Evolutionary conservation across 1,140 invertebrate species (phyloP).

Genomic region (Pantala flavescens): DNA sequence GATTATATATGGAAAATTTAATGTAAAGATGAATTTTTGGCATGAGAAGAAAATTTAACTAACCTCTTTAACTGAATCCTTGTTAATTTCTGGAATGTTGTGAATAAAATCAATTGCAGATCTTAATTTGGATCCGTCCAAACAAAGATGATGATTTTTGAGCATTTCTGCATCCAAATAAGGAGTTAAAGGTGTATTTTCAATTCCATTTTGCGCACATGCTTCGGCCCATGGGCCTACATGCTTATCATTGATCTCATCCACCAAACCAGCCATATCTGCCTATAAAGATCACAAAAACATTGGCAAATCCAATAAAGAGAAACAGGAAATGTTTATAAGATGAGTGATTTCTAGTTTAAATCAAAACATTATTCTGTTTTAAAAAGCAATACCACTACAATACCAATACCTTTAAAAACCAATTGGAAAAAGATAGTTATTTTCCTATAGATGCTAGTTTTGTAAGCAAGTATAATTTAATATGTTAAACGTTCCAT

Average conservation of each 20-base stretch:
- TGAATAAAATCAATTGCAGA: constrained; percentile 42
- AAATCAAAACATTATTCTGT: too few relatives aligned
- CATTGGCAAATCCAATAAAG: neutral
- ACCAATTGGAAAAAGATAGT: too few relatives aligned
- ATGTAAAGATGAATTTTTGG: too few relatives aligned
- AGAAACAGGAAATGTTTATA: too few relatives aligned
- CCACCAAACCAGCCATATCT: constrained; percentile 63
- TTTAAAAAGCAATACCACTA: too few relatives aligned
- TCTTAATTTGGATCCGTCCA: constrained; percentile 58
- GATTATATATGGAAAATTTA: too few relatives aligned
- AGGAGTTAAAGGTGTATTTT: constrained; percentile 77
- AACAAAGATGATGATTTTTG: constrained; percentile 64
- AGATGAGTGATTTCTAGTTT: too few relatives aligned
- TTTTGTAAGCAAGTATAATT: too few relatives aligned
- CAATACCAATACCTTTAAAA: too few relatives aligned
- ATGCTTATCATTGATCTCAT: constrained; percentile 87
- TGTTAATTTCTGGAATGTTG: constrained; percentile 46
- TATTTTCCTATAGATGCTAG: too few relatives aligned
- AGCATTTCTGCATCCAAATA: constrained; percentile 72
- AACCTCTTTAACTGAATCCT: constrained; percentile 49
- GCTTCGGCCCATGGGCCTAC: constrained; percentile 79
- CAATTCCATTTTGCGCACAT: constrained; percentile 60
- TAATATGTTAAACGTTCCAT: too few relatives aligned
- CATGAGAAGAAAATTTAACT: neutral
- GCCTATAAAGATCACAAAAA: constrained; percentile 39